Conservation (phyloP, 2,888 invertebrate species). For the Stenotaenia linearis region DNA sequence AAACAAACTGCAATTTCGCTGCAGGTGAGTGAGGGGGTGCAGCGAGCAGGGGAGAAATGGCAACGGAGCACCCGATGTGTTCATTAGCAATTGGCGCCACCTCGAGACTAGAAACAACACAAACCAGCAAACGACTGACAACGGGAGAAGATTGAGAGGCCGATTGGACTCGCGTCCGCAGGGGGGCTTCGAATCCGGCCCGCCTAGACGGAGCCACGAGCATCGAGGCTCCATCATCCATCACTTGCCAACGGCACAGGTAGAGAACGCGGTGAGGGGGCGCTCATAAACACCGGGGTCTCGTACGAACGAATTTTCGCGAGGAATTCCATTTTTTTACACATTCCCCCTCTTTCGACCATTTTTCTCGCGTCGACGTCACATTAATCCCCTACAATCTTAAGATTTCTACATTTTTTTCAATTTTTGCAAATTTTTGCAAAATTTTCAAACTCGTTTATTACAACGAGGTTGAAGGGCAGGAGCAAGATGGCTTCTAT, state of each 20-base stretch:
- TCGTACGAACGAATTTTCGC: neutral
- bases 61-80: slow-evolving; percentile 14
- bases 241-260: slow-evolving; percentile 19
- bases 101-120: slow-evolving; percentile 11
- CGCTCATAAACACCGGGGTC: slow-evolving; percentile 2
- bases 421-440: neutral
- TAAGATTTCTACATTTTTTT: too few relatives aligned
- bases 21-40: neutral
- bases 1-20: neutral
- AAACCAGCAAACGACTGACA: neutral
- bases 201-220: slow-evolving; percentile 19
- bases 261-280: neutral
- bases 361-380: neutral
- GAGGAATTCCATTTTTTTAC: neutral
- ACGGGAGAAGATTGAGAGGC: slow-evolving; percentile 15
- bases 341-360: neutral
- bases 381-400: neutral
- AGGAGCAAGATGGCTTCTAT: neutral
- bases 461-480: slow-evolving; percentile 15
- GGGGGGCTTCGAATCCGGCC: slow-evolving; percentile 18
- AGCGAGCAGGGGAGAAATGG: neutral
- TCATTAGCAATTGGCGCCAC: slow-evolving; percentile 19
- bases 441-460: too few relatives aligned
- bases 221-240: slow-evolving; percentile 19
- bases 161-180: neutral